These are phyloP conservation scores for Cinclus cinclus DNA, from an alignment of 2,113 vertebrate species.

Conservation along the genomic window DNA sequence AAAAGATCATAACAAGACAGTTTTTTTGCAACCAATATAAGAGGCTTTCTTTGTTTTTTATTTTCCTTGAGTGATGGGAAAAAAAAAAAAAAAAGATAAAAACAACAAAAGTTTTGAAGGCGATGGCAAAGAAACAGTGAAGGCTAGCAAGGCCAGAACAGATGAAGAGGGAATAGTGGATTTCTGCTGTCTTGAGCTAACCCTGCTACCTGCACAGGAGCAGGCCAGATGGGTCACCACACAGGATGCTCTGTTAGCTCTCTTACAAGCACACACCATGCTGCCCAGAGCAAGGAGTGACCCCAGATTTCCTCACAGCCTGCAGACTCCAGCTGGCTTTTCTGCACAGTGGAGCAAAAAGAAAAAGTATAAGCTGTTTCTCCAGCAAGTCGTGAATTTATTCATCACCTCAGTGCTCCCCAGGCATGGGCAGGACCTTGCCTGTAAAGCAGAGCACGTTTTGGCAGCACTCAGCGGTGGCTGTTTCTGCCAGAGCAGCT, in stretches of 20 bases:
- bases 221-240: background rate
- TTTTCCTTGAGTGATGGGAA: background rate
- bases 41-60: background rate
- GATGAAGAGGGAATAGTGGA: background rate
- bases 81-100: background rate
- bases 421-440: background rate
- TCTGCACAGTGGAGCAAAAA: background rate
- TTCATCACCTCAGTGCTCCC: background rate
- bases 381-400: background rate
- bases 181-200: background rate
- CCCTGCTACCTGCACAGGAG: background rate
- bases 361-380: background rate
- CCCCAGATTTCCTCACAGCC: background rate
- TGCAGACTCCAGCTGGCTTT: background rate
- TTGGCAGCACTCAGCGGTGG: fast-evolving
- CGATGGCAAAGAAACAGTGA: background rate
- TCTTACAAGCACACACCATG: fast-evolving
- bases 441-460: background rate
- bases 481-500: background rate
- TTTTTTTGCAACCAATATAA: background rate
- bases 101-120: background rate
- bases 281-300: background rate
- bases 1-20: background rate
- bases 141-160: background rate
- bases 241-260: background rate